Percentiles rank a stretch among this genome's conserved stretches.
Evolutionary conservation across 2,888 invertebrate genomes (phyloP).

Genomic region (Rhingia campestris): DNA sequence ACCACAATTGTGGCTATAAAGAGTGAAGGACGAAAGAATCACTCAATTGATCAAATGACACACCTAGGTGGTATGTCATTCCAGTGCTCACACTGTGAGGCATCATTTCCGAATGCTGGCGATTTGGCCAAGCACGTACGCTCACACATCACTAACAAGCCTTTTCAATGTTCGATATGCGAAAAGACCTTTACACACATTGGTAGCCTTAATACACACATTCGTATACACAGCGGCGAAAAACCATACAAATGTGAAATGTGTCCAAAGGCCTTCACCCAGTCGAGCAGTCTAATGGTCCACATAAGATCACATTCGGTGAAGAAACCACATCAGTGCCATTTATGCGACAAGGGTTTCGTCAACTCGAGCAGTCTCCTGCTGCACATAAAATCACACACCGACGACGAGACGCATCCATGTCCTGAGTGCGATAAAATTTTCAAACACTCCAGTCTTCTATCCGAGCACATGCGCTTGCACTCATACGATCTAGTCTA

Average conservation of each 20-base stretch:
- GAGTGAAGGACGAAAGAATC: conserved; percentile 77
- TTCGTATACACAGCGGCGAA: conserved; percentile 82
- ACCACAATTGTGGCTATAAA: conserved; percentile 15
- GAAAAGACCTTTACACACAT: conserved; percentile 83
- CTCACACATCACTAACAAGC: conserved; percentile 82
- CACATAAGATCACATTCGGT: conserved; percentile 82
- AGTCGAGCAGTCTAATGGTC: conserved; percentile 82
- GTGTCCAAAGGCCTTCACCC: conserved; percentile 82
- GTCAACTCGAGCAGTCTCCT: conserved; percentile 81
- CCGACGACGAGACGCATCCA: conserved; percentile 79
- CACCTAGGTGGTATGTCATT: conserved; percentile 75
- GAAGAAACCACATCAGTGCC: conserved; percentile 82
- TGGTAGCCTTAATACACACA: conserved; percentile 82
- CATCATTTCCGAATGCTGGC: conserved; percentile 81
- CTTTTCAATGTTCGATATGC: conserved; percentile 82
- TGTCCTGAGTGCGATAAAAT: conserved; percentile 82
- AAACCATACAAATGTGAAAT: conserved; percentile 82
- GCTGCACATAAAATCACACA: conserved; percentile 80
- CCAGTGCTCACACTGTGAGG: conserved; percentile 82
- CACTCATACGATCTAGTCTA: conserved; percentile 82
- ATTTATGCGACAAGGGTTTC: conserved; percentile 82
- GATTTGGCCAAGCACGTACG: conserved; percentile 83
- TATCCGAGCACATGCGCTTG: conserved; percentile 82
- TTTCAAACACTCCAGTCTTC: conserved; percentile 82
- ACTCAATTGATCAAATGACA: conserved; percentile 1